phyloP scores from a whole-genome alignment of 2,888 invertebrate genomes.

The Synanthedon andrenaeformis region DNA sequence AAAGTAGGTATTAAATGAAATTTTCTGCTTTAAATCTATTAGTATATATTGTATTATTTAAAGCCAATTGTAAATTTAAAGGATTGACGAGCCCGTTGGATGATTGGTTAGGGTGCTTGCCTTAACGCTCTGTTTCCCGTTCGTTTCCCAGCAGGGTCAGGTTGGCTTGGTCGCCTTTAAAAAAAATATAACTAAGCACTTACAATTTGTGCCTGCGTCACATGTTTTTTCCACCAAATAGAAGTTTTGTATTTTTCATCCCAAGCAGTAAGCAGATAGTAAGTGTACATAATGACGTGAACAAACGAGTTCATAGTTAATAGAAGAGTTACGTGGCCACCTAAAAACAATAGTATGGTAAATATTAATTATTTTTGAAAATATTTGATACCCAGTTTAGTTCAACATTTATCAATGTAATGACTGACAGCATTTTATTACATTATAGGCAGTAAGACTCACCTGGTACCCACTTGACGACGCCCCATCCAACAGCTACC shows the following conservation, averaged over 20 bases:
- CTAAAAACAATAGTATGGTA: slow-evolving; percentile 33
- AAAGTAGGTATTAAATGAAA: no score
- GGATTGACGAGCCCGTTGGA: no score
- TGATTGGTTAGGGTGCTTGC: no score
- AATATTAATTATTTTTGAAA: neutral
- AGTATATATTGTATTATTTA: no score
- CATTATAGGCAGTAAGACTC: slow-evolving; percentile 6
- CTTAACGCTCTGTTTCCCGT: no score
- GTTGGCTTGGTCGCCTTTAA: no score
- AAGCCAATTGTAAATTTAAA: no score
- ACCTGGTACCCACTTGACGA: slow-evolving; percentile 77
- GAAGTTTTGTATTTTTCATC: slow-evolving; percentile 79
- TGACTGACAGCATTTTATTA: no score
- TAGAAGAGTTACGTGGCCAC: slow-evolving; percentile 75
- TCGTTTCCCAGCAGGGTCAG: no score
- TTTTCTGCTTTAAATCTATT: no score
- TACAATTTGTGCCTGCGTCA: slow-evolving; percentile 84
- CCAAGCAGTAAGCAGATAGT: slow-evolving; percentile 80
- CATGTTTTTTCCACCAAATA: slow-evolving; percentile 84
- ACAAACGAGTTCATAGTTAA: slow-evolving; percentile 78
- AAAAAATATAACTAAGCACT: slow-evolving; percentile 18
- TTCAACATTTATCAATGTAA: no score
- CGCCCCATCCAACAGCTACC: slow-evolving; percentile 76
- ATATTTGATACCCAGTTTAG: no score
- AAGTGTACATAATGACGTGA: slow-evolving; percentile 83